Conservation (phyloP, 1,140 invertebrate genomes). For the Philotrypesis tridentata region DNA sequence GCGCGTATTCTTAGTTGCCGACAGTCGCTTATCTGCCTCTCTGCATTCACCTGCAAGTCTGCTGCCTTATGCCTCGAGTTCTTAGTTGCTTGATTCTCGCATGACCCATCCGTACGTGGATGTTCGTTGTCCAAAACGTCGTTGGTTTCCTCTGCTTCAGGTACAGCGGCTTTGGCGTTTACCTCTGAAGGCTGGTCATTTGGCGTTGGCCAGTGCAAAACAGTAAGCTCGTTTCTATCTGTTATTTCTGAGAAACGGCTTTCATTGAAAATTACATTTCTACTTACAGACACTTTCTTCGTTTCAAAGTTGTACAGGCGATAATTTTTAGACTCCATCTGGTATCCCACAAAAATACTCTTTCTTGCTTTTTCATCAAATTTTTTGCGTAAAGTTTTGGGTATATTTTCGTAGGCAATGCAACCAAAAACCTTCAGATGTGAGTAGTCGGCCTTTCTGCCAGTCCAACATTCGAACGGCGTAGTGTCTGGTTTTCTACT, state of each 20-base stretch:
- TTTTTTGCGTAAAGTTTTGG: conserved; percentile 57
- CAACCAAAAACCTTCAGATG: conserved; percentile 63
- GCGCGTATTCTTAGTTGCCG: background rate
- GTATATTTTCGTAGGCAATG: conserved; percentile 58
- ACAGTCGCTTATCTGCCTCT: too few relatives aligned
- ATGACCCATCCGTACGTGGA: too few relatives aligned
- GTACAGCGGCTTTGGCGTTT: background rate
- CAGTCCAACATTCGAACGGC: conserved; percentile 57
- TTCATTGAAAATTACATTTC: conserved; percentile 58
- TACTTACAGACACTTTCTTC: conserved; percentile 36
- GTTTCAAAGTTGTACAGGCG: conserved; percentile 53
- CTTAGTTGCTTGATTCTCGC: too few relatives aligned
- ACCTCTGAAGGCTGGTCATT: background rate
- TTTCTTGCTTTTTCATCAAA: conserved; percentile 56
- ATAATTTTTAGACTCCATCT: conserved; percentile 59
- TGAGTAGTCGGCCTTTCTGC: conserved; percentile 68
- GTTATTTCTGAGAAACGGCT: background rate
- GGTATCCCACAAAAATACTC: conserved; percentile 48
- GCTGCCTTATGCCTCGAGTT: too few relatives aligned
- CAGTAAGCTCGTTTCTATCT: background rate
- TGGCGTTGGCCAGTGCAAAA: background rate
- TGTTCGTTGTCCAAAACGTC: too few relatives aligned
- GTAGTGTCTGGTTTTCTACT: conserved; percentile 59
- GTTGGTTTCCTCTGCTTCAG: background rate
- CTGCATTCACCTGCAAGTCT: too few relatives aligned